Percentiles rank a stretch among this genome's conserved stretches.
These are phyloP conservation scores for Listronotus oregonensis DNA, from an alignment of 1,140 invertebrate species.

Conservation along the genomic window DNA sequence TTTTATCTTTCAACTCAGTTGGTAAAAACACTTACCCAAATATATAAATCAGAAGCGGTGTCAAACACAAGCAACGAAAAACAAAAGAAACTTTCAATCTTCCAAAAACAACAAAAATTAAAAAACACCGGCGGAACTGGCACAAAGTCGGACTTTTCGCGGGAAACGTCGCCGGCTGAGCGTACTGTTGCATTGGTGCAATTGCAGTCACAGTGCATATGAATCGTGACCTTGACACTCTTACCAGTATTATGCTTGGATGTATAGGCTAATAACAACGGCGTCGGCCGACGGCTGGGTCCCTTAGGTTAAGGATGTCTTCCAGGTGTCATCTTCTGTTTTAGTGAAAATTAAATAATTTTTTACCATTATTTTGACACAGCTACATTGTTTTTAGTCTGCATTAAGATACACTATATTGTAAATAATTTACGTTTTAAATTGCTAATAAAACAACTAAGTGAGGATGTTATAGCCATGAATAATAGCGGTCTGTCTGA, in stretches of 20 bases:
- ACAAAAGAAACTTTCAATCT: neutral
- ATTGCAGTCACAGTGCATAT: conserved; percentile 51
- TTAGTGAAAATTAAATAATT: too few relatives aligned
- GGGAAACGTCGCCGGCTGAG: conserved; percentile 24
- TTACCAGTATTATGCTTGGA: conserved; percentile 39
- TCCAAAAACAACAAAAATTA: neutral
- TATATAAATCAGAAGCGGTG: too few relatives aligned
- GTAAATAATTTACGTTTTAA: too few relatives aligned
- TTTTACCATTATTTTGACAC: too few relatives aligned
- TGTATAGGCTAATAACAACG: conserved; percentile 2
- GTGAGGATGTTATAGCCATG: too few relatives aligned
- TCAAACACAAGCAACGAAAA: neutral
- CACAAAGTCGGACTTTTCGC: conserved; percentile 21
- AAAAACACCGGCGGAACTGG: conserved; percentile 1
- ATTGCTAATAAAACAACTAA: too few relatives aligned
- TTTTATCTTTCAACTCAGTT: too few relatives aligned
- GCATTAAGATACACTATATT: too few relatives aligned
- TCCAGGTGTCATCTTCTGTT: conserved; percentile 15
- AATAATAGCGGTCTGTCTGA: too few relatives aligned
- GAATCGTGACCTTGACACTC: conserved; percentile 52
- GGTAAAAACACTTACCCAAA: too few relatives aligned
- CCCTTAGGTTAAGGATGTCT: conserved; percentile 8
- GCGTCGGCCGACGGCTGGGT: conserved; percentile 2
- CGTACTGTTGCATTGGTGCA: conserved; percentile 51
- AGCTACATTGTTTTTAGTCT: too few relatives aligned